phyloP scores from a whole-genome alignment of 2,113 vertebrate genomes.

The Cygnus buccinator region DNA sequence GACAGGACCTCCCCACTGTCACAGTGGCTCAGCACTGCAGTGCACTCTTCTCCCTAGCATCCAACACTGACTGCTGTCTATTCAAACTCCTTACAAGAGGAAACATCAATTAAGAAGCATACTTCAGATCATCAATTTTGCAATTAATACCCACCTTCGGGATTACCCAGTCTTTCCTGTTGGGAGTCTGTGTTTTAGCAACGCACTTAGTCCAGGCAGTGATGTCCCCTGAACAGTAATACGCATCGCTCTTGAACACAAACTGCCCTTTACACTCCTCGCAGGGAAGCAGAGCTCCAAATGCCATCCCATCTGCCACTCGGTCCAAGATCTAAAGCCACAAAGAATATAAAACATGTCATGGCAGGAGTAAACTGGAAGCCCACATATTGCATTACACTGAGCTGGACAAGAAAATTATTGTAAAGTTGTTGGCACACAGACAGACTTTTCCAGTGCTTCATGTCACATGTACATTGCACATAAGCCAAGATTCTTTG shows the following conservation, averaged over 20 bases:
- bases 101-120: neutral
- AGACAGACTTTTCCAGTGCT: neutral
- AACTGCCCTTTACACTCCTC: constrained; percentile 90
- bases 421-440: neutral
- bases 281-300: constrained; percentile 90
- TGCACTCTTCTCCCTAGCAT: neutral
- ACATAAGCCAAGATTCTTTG: neutral
- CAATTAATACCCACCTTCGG: constrained; percentile 84
- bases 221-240: constrained; percentile 92
- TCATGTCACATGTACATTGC: neutral
- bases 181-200: constrained; percentile 86
- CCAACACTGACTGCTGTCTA: neutral
- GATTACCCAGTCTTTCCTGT: constrained; percentile 88
- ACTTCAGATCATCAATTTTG: neutral
- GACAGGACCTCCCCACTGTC: neutral
- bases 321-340: constrained; percentile 87
- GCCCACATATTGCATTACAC: neutral
- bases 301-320: constrained; percentile 91
- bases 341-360: neutral
- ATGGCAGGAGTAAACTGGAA: neutral
- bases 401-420: neutral
- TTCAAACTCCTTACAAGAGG: neutral
- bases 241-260: constrained; percentile 91
- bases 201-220: constrained; percentile 98
- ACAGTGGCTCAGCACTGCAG: neutral